Conservation (phyloP, 2,888 invertebrate genomes). For the Liopterus haemorrhoidalis region DNA sequence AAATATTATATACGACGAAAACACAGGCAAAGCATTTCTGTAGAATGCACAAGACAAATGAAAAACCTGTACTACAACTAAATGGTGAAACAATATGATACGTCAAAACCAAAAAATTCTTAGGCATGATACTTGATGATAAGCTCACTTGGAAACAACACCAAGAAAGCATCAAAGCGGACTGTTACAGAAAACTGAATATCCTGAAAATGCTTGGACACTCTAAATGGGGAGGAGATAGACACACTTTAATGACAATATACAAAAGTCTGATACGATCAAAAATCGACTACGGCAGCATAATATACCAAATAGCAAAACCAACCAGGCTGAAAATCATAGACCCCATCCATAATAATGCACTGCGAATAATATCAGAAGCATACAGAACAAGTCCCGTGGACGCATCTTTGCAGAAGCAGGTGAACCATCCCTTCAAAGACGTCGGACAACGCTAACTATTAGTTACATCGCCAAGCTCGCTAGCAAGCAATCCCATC, state of each 20-base stretch:
- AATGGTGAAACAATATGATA: too few relatives aligned
- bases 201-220: conserved; percentile 1
- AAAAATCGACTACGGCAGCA: conserved; percentile 3
- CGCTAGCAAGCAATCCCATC: too few relatives aligned
- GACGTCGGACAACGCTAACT: too few relatives aligned
- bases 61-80: too few relatives aligned
- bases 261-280: conserved; percentile 1
- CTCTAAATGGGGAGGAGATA: conserved; percentile 4
- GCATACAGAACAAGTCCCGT: neutral
- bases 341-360: neutral
- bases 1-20: too few relatives aligned
- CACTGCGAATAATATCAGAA: neutral
- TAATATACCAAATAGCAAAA: neutral
- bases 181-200: conserved; percentile 1
- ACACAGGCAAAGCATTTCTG: too few relatives aligned
- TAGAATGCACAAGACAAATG: too few relatives aligned
- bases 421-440: too few relatives aligned
- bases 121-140: conserved; percentile 2
- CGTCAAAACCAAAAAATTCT: too few relatives aligned
- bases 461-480: too few relatives aligned
- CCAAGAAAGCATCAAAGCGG: neutral
- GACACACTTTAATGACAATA: neutral
- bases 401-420: too few relatives aligned
- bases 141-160: conserved; percentile 5
- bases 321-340: conserved; percentile 1